Evolutionary conservation across 2,888 invertebrate genomes (phyloP).

Genomic region (Allacma fusca): DNA sequence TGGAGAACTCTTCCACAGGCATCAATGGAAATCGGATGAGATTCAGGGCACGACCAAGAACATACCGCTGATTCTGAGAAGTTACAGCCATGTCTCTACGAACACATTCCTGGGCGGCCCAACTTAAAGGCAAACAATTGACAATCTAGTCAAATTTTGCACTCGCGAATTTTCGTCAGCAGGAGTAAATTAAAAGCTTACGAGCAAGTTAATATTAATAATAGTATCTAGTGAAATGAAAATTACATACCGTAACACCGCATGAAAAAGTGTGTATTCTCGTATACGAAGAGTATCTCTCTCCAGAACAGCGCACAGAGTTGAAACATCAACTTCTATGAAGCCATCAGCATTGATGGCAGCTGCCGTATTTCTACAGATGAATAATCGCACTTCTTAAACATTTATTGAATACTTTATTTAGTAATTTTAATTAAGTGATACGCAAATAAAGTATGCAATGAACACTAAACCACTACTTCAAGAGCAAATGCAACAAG

Average conservation of each 20-base stretch:
- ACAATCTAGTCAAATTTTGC: background rate
- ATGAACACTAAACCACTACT: too few species aligned
- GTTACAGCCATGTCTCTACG: slow-evolving; percentile 73
- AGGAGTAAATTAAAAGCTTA: too few species aligned
- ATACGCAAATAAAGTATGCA: too few species aligned
- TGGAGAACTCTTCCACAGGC: slow-evolving; percentile 84
- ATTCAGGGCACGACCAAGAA: slow-evolving; percentile 74
- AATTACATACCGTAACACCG: slow-evolving; percentile 69
- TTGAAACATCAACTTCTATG: slow-evolving; percentile 81
- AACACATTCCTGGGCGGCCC: slow-evolving; percentile 78
- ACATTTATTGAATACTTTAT: too few species aligned
- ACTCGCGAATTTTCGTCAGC: too few species aligned
- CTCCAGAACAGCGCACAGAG: slow-evolving; percentile 77
- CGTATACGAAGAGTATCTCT: slow-evolving; percentile 80
- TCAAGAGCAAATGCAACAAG: too few species aligned
- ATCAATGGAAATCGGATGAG: slow-evolving; percentile 82
- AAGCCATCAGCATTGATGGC: slow-evolving; percentile 83
- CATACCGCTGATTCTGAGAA: slow-evolving; percentile 74
- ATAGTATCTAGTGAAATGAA: too few species aligned
- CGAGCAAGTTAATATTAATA: too few species aligned
- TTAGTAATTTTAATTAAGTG: too few species aligned
- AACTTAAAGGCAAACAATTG: slow-evolving; percentile 64
- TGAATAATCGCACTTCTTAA: too few species aligned
- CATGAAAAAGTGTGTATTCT: slow-evolving; percentile 79
- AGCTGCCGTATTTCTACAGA: slow-evolving; percentile 82